Evolutionary conservation across 2,113 vertebrate genomes (phyloP).

Genomic region (Lampris incognitus): DNA sequence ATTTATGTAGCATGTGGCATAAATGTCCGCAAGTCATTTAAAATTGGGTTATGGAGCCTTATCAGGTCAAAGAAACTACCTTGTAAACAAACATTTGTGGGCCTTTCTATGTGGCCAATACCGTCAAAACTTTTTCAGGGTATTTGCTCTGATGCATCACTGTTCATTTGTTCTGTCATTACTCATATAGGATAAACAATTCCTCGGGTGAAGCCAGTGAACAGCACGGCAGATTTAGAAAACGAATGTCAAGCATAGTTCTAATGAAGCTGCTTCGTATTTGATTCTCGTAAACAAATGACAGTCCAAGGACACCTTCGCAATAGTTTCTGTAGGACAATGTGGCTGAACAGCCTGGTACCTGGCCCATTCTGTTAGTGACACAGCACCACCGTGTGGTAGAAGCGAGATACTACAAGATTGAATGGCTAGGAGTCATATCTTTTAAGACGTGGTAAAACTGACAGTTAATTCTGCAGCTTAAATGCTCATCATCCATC

Average conservation of each 20-base stretch:
- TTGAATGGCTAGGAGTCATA: neutral
- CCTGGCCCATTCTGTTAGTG: neutral
- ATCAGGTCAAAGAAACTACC: slow-evolving; percentile 59
- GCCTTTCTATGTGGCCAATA: slow-evolving; percentile 36
- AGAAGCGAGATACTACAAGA: slow-evolving; percentile 14
- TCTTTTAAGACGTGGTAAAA: neutral
- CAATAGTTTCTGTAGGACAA: slow-evolving; percentile 16
- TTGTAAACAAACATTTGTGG: slow-evolving; percentile 55
- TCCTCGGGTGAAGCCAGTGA: slow-evolving; percentile 15
- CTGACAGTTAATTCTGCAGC: neutral
- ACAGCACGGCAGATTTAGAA: slow-evolving; percentile 13
- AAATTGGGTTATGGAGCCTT: slow-evolving; percentile 53
- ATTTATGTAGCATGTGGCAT: slow-evolving; percentile 56
- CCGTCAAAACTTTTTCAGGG: slow-evolving; percentile 35
- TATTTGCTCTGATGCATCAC: slow-evolving; percentile 8
- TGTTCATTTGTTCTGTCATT: slow-evolving; percentile 28
- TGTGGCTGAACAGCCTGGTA: neutral
- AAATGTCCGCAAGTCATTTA: slow-evolving; percentile 49
- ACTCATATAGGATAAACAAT: slow-evolving; percentile 30
- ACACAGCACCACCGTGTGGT: slow-evolving; percentile 73
- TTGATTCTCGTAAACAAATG: slow-evolving; percentile 52
- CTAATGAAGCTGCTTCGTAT: slow-evolving; percentile 36
- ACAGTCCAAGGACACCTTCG: slow-evolving; percentile 19
- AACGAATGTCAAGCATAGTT: slow-evolving; percentile 27
- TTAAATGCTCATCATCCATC: slow-evolving; percentile 23